Conservation (phyloP, 2,888 invertebrate species). For the Rutpela maculata region DNA sequence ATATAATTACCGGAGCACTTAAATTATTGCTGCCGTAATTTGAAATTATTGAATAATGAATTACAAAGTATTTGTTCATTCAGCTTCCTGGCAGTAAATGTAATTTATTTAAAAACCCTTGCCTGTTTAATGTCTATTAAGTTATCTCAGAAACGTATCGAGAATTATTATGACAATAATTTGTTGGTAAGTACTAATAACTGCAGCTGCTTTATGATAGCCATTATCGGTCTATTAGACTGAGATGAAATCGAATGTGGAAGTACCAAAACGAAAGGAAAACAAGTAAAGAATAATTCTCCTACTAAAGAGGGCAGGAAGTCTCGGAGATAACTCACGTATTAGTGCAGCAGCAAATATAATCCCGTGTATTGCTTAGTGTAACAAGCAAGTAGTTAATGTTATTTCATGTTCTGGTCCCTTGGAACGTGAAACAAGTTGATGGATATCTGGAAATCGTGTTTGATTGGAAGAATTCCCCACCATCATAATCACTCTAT, state of each 20-base stretch:
- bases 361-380: too few species aligned
- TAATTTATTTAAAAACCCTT: background rate
- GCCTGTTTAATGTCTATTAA: background rate
- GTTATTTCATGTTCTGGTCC: too few species aligned
- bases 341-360: too few species aligned
- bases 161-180: background rate
- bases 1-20: constrained; percentile 6
- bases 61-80: background rate
- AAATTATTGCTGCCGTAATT: constrained; percentile 12
- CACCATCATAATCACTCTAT: too few species aligned
- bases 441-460: too few species aligned
- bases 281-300: too few species aligned
- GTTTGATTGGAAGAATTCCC: too few species aligned
- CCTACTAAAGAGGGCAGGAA: too few species aligned
- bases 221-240: background rate
- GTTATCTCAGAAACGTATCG: background rate
- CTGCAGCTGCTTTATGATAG: background rate
- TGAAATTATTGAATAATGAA: background rate
- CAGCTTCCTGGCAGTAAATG: background rate
- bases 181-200: background rate
- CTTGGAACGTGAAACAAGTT: too few species aligned
- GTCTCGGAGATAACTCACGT: too few species aligned
- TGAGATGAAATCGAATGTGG: background rate
- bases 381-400: too few species aligned
- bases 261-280: background rate